Conservation (phyloP, 2,888 invertebrate genomes). For the Acrobasis consociella region DNA sequence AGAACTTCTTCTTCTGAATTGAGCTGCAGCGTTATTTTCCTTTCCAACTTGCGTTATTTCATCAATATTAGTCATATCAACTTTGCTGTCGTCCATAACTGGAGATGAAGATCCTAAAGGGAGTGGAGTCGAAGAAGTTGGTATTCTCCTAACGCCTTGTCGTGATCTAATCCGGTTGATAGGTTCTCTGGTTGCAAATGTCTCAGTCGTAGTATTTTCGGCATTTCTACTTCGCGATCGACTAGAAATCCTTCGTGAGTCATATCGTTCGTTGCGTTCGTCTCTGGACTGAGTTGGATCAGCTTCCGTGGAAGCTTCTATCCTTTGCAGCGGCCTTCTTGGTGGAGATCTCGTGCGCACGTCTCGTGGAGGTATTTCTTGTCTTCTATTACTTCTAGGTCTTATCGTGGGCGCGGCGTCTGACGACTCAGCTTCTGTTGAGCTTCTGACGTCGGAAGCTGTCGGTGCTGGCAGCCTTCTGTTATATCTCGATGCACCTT, state of each 20-base stretch:
- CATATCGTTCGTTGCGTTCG: slow-evolving; percentile 64
- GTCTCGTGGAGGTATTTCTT: slow-evolving; percentile 51
- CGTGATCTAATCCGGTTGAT: slow-evolving; percentile 52
- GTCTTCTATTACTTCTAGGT: slow-evolving; percentile 56
- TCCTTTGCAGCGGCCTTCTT: slow-evolving; percentile 44
- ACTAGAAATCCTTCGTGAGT: slow-evolving; percentile 62
- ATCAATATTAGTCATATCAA: slow-evolving; percentile 55
- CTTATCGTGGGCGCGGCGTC: slow-evolving; percentile 57
- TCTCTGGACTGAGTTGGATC: slow-evolving; percentile 44
- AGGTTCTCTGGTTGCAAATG: slow-evolving; percentile 49
- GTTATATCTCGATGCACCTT: slow-evolving; percentile 56
- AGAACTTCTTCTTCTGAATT: slow-evolving; percentile 60
- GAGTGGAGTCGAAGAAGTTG: slow-evolving; percentile 39
- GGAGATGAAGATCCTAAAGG: slow-evolving; percentile 47
- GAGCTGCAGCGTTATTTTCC: slow-evolving; percentile 48
- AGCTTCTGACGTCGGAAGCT: slow-evolving; percentile 45
- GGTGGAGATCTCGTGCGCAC: slow-evolving; percentile 52
- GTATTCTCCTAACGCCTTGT: slow-evolving; percentile 39
- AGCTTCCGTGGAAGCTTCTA: slow-evolving; percentile 39
- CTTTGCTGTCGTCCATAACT: slow-evolving; percentile 53
- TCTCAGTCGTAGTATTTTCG: slow-evolving; percentile 36
- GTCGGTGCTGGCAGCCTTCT: slow-evolving; percentile 55
- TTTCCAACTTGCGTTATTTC: slow-evolving; percentile 54
- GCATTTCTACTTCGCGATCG: slow-evolving; percentile 57
- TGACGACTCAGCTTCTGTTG: slow-evolving; percentile 44